Base-by-base conservation (phyloP, 2,888 invertebrate genomes). In the Drosophila austrosaltans region DNA sequence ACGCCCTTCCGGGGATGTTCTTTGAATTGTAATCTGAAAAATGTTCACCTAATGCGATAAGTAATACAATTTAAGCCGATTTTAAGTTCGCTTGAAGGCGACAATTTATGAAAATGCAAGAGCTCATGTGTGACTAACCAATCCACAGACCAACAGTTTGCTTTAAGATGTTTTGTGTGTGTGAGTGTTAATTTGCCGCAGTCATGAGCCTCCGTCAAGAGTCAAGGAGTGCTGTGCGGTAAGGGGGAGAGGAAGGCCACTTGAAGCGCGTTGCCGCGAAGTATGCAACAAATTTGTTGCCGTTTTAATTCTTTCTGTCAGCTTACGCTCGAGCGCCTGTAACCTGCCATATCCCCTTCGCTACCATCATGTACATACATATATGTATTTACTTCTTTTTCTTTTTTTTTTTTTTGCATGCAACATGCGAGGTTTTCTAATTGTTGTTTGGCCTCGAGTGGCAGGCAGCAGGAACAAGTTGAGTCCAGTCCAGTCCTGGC, bases 221-320 rank as follows among this genome's bases (percentile, higher is more conserved):
- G 62, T 25, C 22, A 48, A 22, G 22, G 32, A 22, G 58, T 25
- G 36, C 3, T 10, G 22, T 16, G 16, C 1, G 16, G 16, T 16
- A 16, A 16, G 39, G 57, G 57, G 16, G 12, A 25, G 58, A 8
- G 36, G n/a, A 30, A 32, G 44, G 58, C 73, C 72, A 80, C 78
- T 78, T 78, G 75, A 82, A 73, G 82, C 85, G 85, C 77, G 81
- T 81, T 75, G 85, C 88, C 74, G 69, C 73, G 70, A 79, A 81
- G 81, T 83, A 81, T 81, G 84, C 81, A 76, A 77, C 87, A 83
- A 87, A 89, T 89, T 86, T 89, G 86, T 87, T 82, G 89, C 82
- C 73, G 79, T 77, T 85, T 87, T 82, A 81, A 86, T 79, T 87
- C 48, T 82, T 76, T 89, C 74, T 84, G 87, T 79, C 89, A 89